phyloP scores from a whole-genome alignment of 2,797 vertebrate species.

The Heteromormyrus szaboi region DNA sequence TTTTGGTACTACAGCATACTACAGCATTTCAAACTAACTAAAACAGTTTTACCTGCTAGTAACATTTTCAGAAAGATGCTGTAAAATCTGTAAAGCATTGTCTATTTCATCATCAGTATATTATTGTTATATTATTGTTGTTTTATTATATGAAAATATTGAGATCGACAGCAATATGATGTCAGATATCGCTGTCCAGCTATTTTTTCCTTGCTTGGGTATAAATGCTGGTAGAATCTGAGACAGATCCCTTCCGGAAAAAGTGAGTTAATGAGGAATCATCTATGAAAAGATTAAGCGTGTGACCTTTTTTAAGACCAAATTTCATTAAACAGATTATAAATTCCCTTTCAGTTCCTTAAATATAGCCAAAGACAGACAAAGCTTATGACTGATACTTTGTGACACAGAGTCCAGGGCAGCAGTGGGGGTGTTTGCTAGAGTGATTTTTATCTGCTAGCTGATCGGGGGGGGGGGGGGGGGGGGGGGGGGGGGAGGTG shows the following conservation, averaged over 20 bases:
- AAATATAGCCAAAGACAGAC: background rate
- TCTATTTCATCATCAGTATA: background rate
- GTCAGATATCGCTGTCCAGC: conserved; percentile 35
- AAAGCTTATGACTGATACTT: background rate
- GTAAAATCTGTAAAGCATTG: background rate
- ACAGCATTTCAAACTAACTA: background rate
- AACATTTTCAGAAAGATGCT: background rate
- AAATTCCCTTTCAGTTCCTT: background rate
- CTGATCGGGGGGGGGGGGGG: background rate
- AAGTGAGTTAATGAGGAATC: background rate
- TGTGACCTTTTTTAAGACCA: background rate
- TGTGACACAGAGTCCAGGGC: background rate
- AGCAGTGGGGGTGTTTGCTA: background rate
- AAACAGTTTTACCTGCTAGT: background rate
- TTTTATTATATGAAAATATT: background rate
- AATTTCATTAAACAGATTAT: conserved; percentile 1
- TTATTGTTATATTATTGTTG: background rate
- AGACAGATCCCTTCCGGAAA: background rate
- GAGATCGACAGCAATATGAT: background rate
- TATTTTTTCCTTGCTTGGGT: conserved; percentile 35
- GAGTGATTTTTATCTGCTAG: background rate
- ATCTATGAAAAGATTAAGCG: background rate
- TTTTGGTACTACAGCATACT: background rate
- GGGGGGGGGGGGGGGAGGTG: too few species aligned
- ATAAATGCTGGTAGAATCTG: background rate